These are phyloP conservation scores for Plagodis pulveraria DNA, from an alignment of 2,888 invertebrate genomes.

Conservation along the genomic window DNA sequence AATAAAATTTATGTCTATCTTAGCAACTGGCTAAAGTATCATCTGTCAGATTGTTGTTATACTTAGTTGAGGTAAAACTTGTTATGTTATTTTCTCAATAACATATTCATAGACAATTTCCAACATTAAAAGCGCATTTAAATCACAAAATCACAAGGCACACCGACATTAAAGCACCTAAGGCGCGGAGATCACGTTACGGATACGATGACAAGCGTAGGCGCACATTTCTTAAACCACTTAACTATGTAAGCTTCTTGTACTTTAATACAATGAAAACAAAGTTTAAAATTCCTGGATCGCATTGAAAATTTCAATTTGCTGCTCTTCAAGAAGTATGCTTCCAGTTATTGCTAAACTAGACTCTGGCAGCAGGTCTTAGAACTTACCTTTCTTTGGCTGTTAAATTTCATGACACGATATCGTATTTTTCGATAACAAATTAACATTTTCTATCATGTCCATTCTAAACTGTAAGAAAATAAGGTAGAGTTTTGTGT, in stretches of 20 bases:
- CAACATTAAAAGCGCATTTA: conserved; percentile 52
- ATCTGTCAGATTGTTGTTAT: too few relatives aligned
- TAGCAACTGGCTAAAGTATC: too few relatives aligned
- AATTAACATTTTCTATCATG: conserved; percentile 3
- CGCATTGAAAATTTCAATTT: not conserved
- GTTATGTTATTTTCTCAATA: conserved; percentile 12
- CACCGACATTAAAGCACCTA: conserved; percentile 58
- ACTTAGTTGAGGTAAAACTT: too few relatives aligned
- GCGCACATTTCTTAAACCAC: conserved; percentile 47
- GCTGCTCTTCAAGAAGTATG: conserved; percentile 1
- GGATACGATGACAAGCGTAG: conserved; percentile 72
- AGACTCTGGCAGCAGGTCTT: conserved; percentile 9
- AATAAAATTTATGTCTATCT: too few relatives aligned
- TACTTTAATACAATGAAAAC: not conserved
- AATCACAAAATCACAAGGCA: conserved; percentile 51
- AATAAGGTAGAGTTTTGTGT: conserved; percentile 17
- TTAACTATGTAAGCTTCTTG: conserved; percentile 1
- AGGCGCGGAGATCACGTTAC: conserved; percentile 64
- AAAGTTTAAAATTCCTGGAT: conserved; percentile 8
- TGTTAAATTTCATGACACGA: conserved; percentile 11
- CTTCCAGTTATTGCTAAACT: conserved; percentile 12
- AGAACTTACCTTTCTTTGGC: conserved; percentile 20
- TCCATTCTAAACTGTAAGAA: rapidly evolving
- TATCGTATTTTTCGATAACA: conserved; percentile 17
- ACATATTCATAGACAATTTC: conserved; percentile 21